Evolutionary conservation across 2,113 vertebrate genomes (phyloP), one percentile per base, ranked within the genome.

Genomic region (Notarius lentiginosus): DNA sequence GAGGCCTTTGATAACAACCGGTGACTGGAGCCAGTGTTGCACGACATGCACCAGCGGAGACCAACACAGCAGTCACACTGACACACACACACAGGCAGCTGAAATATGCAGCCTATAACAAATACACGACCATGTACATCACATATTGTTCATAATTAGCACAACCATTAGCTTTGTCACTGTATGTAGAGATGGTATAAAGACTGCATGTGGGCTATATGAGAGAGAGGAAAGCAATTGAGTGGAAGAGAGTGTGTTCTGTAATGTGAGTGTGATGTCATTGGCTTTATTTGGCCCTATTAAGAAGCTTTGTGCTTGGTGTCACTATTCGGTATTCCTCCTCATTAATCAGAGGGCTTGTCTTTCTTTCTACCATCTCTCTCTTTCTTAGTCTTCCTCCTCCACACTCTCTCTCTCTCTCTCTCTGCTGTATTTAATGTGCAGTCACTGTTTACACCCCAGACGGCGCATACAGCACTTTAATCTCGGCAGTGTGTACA

Each of bases 401-500:
- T 56, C 79, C 5, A 55, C 58, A 63, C 56, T 12, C 49, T 89
- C 66, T 77, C 79, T 47, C 82, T 30, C 73, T 85, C 47, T 70
- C 61, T 61, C 79, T 87, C 66, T 53, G 68, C 87, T 51, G 84
- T 88, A 88, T 88, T 88, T 88, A 90, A 88, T 87, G 89, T 90
- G 87, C 87, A 86, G 87, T 84, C 84, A 88, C 87, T 85, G 89
- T 88, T 90, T 87, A 90, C 89, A 90, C 89, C 87, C 89, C 85
- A 88, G 89, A 88, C 87, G 60, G 85, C 70, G 85, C 68, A 41
- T 83, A 81, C 87, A 87, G 87, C 89, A 90, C 89, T 90, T 88
- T 90, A 90, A 90, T 90, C 89, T 90, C 73, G 56, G 60, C 84
- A 88, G 89, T 88, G 87, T 88, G 85, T 90, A 90, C 84, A 90